Evolutionary conservation across 2,113 vertebrate genomes (phyloP), one percentile per base, ranked within the genome.

Genomic region (Peromyscus maniculatus): DNA sequence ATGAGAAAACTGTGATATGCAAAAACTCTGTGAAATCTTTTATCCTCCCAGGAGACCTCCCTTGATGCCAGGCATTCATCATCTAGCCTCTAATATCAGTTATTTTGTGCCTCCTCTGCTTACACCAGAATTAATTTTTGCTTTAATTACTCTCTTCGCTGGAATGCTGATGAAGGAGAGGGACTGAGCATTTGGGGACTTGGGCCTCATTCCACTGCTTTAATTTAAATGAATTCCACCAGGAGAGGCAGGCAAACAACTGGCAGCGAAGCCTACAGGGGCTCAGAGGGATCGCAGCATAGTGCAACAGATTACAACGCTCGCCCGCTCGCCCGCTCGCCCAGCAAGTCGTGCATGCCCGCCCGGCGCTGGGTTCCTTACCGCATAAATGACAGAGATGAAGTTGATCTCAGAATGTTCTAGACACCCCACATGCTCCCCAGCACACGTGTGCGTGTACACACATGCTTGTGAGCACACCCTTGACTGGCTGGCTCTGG

Each of bases 41-140:
- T 99, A 99, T 99, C 98, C 99, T 99, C 99, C 99, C 99, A 98
- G 98, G 99, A 99, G 99, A 99, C 99, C 99, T 99, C 99, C 99
- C 99, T 99, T 99, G 99, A 99, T 99, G 99, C 99, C 99, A 99
- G 99, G 99, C 99, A 99, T 99, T 99, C 99, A 99, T 99, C 99
- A 99, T 99, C 99, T 99, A 99, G 99, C 99, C 99, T 99, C 99
- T 99, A 99, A 99, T 99, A 99, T 99, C 99, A 99, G 99, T 99
- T 99, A 99, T 99, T 99, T 99, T 99, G 99, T 99, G 99, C 99
- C 99, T 99, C 99, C 99, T 99, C 99, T 99, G 99, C 99, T 99
- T 99, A 99, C 99, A 99, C 99, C 99, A 99, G 99, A 99, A 99
- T 99, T 99, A 99, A 99, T 99, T 99, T 99, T 99, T 99, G 99